These are phyloP conservation scores for Coelinius sp. DNA, from an alignment of 2,888 invertebrate genomes.

Conservation along the genomic window DNA sequence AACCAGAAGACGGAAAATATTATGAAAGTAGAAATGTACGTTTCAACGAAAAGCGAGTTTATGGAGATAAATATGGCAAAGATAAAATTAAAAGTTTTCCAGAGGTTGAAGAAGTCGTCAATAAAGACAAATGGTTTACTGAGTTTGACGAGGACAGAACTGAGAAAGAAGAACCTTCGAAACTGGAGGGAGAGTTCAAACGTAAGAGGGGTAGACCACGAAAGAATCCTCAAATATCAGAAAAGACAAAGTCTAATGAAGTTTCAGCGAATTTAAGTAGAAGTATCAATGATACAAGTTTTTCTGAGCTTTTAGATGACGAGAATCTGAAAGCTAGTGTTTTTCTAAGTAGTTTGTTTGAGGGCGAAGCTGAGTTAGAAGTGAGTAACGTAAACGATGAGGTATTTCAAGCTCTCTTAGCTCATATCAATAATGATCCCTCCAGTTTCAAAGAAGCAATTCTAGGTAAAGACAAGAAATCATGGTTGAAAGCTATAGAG, in stretches of 20 bases:
- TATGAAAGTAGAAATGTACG: too few relatives aligned
- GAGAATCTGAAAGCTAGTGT: background rate
- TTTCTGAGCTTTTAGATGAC: background rate
- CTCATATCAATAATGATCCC: slow-evolving; percentile 36
- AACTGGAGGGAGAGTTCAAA: background rate
- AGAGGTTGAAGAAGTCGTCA: background rate
- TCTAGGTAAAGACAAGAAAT: slow-evolving; percentile 4
- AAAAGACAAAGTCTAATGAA: slow-evolving; percentile 40
- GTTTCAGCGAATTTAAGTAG: background rate
- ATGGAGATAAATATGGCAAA: slow-evolving; percentile 36
- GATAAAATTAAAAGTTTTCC: background rate
- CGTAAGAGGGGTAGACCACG: slow-evolving; percentile 25
- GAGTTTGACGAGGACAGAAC: slow-evolving; percentile 1
- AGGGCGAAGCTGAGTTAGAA: too few relatives aligned
- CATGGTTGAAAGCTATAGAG: background rate
- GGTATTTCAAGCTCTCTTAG: slow-evolving; percentile 23
- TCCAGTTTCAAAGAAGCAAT: slow-evolving; percentile 37
- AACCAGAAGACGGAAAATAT: too few relatives aligned
- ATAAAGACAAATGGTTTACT: background rate
- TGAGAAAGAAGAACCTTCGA: background rate
- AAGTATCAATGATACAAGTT: too few relatives aligned
- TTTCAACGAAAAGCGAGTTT: too few relatives aligned
- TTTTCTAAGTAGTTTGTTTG: background rate
- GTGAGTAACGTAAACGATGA: too few relatives aligned
- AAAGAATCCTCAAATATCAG: slow-evolving; percentile 12